Base-by-base conservation (phyloP, 2,797 vertebrate genomes). In the Gallinago stenura region DNA sequence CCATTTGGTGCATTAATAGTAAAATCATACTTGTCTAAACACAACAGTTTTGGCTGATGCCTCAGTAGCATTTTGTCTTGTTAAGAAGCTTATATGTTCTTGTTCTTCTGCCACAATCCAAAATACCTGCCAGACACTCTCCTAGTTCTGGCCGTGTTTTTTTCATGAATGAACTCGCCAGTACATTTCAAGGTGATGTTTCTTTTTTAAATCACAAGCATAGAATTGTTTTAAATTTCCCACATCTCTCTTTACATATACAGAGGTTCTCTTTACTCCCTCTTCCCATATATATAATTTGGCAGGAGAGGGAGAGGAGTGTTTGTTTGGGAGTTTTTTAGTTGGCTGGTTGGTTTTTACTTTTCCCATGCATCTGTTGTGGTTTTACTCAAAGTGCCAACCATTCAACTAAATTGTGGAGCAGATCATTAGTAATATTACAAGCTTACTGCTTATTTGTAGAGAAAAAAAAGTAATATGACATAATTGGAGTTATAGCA, bases 201-300 rank as follows among this genome's bases (percentile, higher is more conserved):
- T 92, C 94, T 75, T 89, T 96, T 96, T 92, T 56, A 93, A 97
- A 91, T 94, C 88, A 90, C 73, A 93, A 87, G 83, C 80, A 91
- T 79, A 79, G 91, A 91, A 88, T 91, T 83, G 83, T 95, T 94
- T 95, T 83, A 86, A 79, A 94, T 84, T 94, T 95, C 77, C 94
- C 81, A 72, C 77, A 88, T 95, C 79, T 88, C 94, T 45, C 46
- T 87, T 93, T 90, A 87, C 12, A 69, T 50, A 94, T 56, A 88
- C 33, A 82, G 62, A 76, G 35, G 46, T 77, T 93, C 73, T 48
- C 77, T 76, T 79, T 69, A 82, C 66, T 95, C 90, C 83, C 70
- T 87, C 56, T 70, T 82, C 80, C 60, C 70, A 70, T 53, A 82
- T 46, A 91, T 86, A 88, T 72, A 79, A 79, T 90, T 83, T 76